A percentile compares a stretch with the other conserved stretches of the same genome.
Conservation (phyloP, 2,797 vertebrate genomes). For the Champsocephalus gunnari region DNA sequence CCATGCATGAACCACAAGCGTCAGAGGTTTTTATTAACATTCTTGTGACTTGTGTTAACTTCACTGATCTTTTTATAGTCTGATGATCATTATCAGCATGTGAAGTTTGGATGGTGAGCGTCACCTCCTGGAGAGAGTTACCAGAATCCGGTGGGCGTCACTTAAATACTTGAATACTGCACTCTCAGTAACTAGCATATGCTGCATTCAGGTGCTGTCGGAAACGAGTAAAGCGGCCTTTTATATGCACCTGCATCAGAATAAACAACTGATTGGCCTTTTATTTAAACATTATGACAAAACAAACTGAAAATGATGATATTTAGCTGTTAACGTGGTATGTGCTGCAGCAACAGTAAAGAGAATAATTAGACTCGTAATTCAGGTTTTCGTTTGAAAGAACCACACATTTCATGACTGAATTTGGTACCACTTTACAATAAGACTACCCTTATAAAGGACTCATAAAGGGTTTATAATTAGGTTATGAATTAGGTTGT, state of each 20-base stretch:
- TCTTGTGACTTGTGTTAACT: not conserved
- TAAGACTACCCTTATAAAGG: no score
- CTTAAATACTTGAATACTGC: not conserved
- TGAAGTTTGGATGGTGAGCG: constrained; percentile 34
- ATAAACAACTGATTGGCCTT: not conserved
- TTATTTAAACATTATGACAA: not conserved
- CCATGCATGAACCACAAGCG: not conserved
- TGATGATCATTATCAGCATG: constrained; percentile 17
- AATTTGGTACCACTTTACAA: no score
- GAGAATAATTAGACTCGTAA: not conserved
- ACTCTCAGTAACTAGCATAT: not conserved
- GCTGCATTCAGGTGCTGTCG: constrained; percentile 47
- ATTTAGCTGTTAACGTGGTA: not conserved
- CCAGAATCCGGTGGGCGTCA: constrained; percentile 40
- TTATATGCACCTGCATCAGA: not conserved
- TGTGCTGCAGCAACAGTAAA: not conserved
- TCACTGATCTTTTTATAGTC: constrained; percentile 14
- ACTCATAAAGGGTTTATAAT: no score
- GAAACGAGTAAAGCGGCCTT: not conserved
- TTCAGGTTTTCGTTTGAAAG: not conserved
- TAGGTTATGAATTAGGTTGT: no score
- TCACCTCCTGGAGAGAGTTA: constrained; percentile 57
- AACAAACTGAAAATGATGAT: not conserved
- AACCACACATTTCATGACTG: not conserved
- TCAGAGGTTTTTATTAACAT: not conserved